Evolutionary conservation across 2,113 vertebrate species (phyloP).

Genomic region (Oxyruncus cristatus): DNA sequence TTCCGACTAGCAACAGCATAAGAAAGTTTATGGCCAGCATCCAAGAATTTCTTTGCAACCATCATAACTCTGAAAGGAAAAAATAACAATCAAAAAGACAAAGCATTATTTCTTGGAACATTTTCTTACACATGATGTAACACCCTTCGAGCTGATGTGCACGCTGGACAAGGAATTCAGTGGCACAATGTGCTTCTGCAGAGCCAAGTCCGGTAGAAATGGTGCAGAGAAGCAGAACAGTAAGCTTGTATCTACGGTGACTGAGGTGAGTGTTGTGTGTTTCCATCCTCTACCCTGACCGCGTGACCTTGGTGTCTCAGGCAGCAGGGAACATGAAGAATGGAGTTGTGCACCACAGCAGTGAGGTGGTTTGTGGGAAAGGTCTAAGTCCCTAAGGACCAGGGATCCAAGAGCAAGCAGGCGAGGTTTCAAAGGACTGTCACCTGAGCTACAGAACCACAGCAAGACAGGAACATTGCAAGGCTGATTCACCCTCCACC

Average conservation of each 20-base stretch:
- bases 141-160: not conserved
- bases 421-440: not conserved
- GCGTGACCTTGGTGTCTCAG: not conserved
- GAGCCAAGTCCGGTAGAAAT: not conserved
- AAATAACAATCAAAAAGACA: not conserved
- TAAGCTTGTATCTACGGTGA: not conserved
- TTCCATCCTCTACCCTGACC: not conserved
- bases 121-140: rapidly evolving
- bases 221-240: not conserved
- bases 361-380: not conserved
- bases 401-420: not conserved
- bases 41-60: conserved; percentile 90
- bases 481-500: rapidly evolving
- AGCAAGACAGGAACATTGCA: rapidly evolving
- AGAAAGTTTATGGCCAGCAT: conserved; percentile 86
- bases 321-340: not conserved
- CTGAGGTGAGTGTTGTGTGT: rapidly evolving
- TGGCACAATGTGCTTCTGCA: not conserved
- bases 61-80: conserved; percentile 88
- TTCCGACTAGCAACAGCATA: conserved; percentile 92
- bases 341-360: not conserved
- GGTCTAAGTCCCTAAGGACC: not conserved
- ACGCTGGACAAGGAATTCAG: not conserved
- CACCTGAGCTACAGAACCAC: rapidly evolving
- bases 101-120: not conserved